These are phyloP conservation scores for Thyatira batis DNA, from an alignment of 2,888 invertebrate genomes.

Conservation along the genomic window DNA sequence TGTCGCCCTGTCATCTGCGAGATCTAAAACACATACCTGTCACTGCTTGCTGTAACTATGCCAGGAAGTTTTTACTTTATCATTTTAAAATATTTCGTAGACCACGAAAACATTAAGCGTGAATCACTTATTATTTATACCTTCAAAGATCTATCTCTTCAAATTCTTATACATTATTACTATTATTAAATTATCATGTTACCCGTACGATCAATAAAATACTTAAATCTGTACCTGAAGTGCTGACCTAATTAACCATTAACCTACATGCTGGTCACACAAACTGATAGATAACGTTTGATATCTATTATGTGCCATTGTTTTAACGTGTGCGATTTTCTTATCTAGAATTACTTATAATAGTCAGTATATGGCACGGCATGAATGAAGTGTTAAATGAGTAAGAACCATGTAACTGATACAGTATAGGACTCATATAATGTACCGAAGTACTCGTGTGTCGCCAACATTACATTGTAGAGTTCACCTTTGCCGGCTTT, in stretches of 20 bases:
- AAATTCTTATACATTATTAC: neutral
- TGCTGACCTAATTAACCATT: constrained; percentile 70
- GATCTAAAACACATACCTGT: constrained; percentile 37
- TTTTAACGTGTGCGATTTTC: constrained; percentile 51
- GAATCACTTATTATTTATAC: constrained; percentile 8
- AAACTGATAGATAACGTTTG: constrained; percentile 59
- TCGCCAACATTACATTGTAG: no score
- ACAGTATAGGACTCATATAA: neutral
- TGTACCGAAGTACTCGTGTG: neutral
- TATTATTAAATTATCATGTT: constrained; percentile 11
- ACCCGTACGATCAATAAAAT: constrained; percentile 54
- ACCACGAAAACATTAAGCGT: constrained; percentile 16
- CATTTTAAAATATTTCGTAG: constrained; percentile 19
- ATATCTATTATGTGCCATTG: constrained; percentile 52
- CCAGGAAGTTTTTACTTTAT: constrained; percentile 24
- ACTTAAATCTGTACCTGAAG: constrained; percentile 43
- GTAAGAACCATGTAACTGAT: neutral
- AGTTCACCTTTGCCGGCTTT: no score
- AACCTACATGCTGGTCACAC: constrained; percentile 63
- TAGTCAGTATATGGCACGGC: neutral
- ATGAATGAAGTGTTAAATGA: constrained; percentile 2
- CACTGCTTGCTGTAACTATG: constrained; percentile 30
- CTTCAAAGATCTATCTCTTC: constrained; percentile 10
- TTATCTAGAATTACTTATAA: constrained; percentile 27
- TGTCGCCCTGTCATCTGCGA: constrained; percentile 39